A percentile compares a stretch with the other conserved stretches of the same genome.
These are phyloP conservation scores for Bilobella aurantiaca DNA, from an alignment of 1,140 invertebrate species.

Conservation along the genomic window DNA sequence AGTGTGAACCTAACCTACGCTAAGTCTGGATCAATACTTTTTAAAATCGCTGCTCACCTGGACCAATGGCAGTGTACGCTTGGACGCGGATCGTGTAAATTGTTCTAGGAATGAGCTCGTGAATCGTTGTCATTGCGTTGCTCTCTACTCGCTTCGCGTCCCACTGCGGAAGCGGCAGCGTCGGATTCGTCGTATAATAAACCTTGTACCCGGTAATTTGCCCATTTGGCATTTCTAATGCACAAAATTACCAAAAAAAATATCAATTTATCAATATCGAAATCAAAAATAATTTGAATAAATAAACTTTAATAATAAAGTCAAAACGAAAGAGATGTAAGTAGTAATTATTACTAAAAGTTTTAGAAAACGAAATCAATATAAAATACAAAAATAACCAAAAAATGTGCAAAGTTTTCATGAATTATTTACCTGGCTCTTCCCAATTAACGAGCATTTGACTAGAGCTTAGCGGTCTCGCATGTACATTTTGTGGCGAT, in stretches of 20 bases:
- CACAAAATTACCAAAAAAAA: too few species aligned
- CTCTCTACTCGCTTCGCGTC: constrained; percentile 84
- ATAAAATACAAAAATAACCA: too few species aligned
- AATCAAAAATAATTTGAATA: too few species aligned
- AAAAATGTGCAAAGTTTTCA: not conserved
- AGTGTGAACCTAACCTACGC: too few species aligned
- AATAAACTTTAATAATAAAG: too few species aligned
- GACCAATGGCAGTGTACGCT: constrained; percentile 71
- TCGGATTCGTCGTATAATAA: constrained; percentile 83
- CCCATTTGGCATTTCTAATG: constrained; percentile 77
- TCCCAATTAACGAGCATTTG: constrained; percentile 96
- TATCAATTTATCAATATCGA: not conserved
- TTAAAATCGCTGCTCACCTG: too few species aligned
- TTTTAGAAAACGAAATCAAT: too few species aligned
- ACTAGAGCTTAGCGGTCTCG: constrained; percentile 79
- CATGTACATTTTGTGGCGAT: constrained; percentile 84
- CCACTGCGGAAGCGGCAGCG: constrained; percentile 77
- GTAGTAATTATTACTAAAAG: too few species aligned
- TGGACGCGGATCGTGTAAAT: constrained; percentile 88
- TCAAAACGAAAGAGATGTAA: too few species aligned
- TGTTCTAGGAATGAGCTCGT: constrained; percentile 71
- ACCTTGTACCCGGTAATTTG: constrained; percentile 98
- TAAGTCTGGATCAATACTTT: too few species aligned
- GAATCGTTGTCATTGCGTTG: constrained; percentile 84
- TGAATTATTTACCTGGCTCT: constrained; percentile 52